Conservation (phyloP, 2,113 vertebrate genomes). For the Sterrhoptilus dennistouni region DNA sequence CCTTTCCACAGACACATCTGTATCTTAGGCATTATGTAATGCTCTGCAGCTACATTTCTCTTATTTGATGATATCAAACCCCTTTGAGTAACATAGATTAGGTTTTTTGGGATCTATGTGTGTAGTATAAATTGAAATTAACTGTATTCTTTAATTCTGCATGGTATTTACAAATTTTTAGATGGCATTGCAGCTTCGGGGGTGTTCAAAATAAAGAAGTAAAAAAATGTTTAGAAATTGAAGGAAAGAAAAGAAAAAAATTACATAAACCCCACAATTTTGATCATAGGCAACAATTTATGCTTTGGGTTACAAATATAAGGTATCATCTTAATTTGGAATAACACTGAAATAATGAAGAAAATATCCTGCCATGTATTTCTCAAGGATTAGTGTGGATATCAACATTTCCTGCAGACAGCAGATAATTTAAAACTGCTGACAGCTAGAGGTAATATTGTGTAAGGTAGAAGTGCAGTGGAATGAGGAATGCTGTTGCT, state of each 20-base stretch:
- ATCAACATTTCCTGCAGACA: neutral
- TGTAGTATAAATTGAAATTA: neutral
- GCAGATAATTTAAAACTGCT: neutral
- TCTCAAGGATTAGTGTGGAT: neutral
- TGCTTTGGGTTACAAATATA: neutral
- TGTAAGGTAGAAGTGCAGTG: neutral
- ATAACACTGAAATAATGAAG: neutral
- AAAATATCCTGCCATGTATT: neutral
- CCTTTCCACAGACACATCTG: neutral
- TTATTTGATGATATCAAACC: neutral
- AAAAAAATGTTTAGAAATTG: neutral
- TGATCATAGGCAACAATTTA: neutral
- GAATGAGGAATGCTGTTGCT: neutral
- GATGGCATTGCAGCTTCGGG: neutral
- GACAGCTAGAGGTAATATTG: neutral
- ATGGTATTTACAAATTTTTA: neutral
- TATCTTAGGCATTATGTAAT: neutral
- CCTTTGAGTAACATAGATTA: neutral
- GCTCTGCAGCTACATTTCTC: neutral
- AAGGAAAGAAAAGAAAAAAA: neutral
- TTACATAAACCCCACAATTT: neutral
- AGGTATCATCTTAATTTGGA: neutral
- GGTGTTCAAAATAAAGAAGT: neutral
- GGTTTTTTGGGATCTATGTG: neutral
- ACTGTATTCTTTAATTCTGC: neutral